A percentile compares a stretch with the other conserved stretches of the same genome.
Conservation (phyloP, 2,888 invertebrate genomes). For the Nephrotoma appendiculata region DNA sequence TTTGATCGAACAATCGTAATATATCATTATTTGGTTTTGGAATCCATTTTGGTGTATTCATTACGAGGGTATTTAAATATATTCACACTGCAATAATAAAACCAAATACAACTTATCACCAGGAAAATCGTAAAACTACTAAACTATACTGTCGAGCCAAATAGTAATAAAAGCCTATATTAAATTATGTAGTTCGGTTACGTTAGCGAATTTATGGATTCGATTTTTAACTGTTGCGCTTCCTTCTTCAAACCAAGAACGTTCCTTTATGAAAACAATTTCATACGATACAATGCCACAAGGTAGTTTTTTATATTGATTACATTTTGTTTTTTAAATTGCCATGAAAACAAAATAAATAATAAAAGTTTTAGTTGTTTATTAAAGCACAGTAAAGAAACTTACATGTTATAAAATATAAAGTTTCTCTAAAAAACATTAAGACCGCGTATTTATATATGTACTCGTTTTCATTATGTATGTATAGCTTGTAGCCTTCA, state of each 20-base stretch:
- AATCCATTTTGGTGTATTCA: slow-evolving; percentile 15
- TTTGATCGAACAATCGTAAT: slow-evolving; percentile 26
- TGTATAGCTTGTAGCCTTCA: neutral
- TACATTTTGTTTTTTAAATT: neutral
- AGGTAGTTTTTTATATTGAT: neutral
- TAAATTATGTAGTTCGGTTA: neutral
- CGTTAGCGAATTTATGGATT: neutral
- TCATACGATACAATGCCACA: neutral
- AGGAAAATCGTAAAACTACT: neutral
- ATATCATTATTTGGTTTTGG: slow-evolving; percentile 25
- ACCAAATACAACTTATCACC: neutral
- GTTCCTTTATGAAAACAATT: neutral
- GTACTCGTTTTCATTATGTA: neutral
- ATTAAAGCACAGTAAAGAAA: neutral
- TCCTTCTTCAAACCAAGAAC: neutral
- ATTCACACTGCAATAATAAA: neutral
- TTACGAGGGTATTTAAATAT: neutral
- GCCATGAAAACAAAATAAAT: neutral
- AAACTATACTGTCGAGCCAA: neutral
- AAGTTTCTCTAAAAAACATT: neutral
- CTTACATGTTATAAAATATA: neutral
- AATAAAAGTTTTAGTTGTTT: neutral
- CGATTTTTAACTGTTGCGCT: neutral
- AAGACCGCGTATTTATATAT: neutral
- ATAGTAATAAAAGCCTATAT: neutral